Evolutionary conservation across 2,797 vertebrate genomes (phyloP).

Genomic region (Sebastes trivittatus): DNA sequence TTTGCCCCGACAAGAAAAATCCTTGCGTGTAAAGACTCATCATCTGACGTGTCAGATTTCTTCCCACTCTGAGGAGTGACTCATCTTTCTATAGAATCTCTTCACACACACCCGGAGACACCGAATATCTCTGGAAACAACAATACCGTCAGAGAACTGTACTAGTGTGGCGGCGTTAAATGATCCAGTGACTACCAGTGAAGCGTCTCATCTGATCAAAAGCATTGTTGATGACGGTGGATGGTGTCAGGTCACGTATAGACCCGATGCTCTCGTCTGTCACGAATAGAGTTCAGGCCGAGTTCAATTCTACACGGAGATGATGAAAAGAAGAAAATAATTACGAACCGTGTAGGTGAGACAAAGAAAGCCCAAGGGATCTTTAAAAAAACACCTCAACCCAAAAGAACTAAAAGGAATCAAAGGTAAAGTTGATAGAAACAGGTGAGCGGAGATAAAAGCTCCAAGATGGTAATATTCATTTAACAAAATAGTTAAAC

Average conservation of each 20-base stretch:
- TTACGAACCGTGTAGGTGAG: neutral
- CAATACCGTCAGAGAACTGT: neutral
- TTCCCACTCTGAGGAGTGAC: constrained; percentile 28
- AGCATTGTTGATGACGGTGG: neutral
- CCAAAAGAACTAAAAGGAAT: neutral
- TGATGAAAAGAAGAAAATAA: neutral
- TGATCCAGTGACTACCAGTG: neutral
- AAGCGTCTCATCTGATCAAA: constrained; percentile 6
- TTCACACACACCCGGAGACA: constrained; percentile 29
- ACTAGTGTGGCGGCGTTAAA: neutral
- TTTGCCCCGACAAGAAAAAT: neutral
- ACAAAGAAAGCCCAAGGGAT: neutral
- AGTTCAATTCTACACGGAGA: constrained; percentile 7
- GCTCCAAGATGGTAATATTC: neutral
- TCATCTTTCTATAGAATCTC: constrained; percentile 32
- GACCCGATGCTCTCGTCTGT: neutral
- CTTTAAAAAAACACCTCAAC: neutral
- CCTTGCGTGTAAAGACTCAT: constrained; percentile 8
- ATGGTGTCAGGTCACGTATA: neutral
- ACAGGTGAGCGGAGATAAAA: neutral
- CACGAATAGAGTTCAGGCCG: neutral
- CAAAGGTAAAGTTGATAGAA: neutral
- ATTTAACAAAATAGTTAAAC: neutral
- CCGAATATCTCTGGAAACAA: constrained; percentile 38
- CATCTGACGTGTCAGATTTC: constrained; percentile 44